Percentiles rank a stretch among this genome's conserved stretches.
Conservation (phyloP, 2,888 invertebrate species). For the Lysandra coridon region DNA sequence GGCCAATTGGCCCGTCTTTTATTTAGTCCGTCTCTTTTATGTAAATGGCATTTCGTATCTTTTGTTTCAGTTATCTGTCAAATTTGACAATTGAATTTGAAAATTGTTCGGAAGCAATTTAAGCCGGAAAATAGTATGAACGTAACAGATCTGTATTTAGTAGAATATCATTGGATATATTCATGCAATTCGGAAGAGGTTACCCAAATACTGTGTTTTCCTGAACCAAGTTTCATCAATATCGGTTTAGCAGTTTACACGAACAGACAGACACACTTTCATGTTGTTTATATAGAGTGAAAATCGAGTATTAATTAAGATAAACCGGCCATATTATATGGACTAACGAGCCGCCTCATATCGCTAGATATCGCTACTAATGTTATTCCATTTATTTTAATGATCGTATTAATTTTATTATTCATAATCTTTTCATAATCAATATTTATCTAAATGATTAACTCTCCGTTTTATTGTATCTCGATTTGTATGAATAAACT, state of each 20-base stretch:
- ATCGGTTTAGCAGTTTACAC: neutral
- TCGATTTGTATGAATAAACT: neutral
- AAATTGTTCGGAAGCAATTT: too few relatives aligned
- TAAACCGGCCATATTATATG: neutral
- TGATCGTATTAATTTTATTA: neutral
- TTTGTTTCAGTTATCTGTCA: too few relatives aligned
- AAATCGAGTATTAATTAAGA: conserved; percentile 3
- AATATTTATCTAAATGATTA: conserved; percentile 13
- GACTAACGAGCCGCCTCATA: neutral
- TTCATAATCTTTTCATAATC: conserved; percentile 5
- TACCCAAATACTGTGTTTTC: too few relatives aligned
- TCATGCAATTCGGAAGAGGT: too few relatives aligned
- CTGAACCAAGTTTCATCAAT: neutral
- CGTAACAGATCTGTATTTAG: too few relatives aligned
- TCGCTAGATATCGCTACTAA: conserved; percentile 46
- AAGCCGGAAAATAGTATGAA: too few relatives aligned
- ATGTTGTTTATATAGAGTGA: neutral
- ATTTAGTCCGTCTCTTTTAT: too few relatives aligned
- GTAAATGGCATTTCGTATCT: too few relatives aligned
- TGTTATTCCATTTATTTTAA: neutral
- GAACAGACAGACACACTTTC: neutral
- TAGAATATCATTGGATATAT: too few relatives aligned
- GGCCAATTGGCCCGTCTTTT: too few relatives aligned
- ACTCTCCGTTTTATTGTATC: neutral
- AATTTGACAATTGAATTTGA: too few relatives aligned